phyloP scores from a whole-genome alignment of 1,140 invertebrate species.

The Drosophila nebulosa region DNA sequence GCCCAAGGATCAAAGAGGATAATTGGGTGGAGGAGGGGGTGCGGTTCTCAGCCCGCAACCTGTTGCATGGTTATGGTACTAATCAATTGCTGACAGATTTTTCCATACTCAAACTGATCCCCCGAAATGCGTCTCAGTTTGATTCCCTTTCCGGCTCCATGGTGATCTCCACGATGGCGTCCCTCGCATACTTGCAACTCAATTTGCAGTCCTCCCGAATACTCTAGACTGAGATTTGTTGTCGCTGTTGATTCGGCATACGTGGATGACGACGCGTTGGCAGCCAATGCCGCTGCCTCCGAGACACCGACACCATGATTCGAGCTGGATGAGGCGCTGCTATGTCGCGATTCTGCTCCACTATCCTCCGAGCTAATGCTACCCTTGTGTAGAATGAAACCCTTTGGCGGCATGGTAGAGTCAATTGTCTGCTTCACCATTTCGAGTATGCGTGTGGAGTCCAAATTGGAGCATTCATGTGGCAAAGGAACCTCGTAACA shows the following conservation, averaged over 20 bases:
- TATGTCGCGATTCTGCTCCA: constrained; percentile 56
- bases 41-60: constrained; percentile 58
- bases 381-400: constrained; percentile 83
- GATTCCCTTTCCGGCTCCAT: constrained; percentile 85
- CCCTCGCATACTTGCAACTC: constrained; percentile 91
- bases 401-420: constrained; percentile 88
- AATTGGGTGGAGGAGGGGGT: not conserved
- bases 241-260: constrained; percentile 63
- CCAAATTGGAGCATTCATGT: constrained; percentile 89
- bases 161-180: constrained; percentile 86
- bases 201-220: constrained; percentile 92
- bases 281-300: not conserved
- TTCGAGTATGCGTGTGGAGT: constrained; percentile 89
- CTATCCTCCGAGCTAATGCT: constrained; percentile 64
- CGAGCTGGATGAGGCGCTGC: constrained; percentile 57
- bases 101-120: constrained; percentile 93
- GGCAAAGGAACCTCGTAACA: constrained; percentile 88
- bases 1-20: not conserved
- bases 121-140: constrained; percentile 95
- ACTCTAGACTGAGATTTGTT: constrained; percentile 87
- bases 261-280: not conserved
- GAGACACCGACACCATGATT: constrained; percentile 40
- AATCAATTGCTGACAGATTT: constrained; percentile 94
- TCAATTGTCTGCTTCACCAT: constrained; percentile 92
- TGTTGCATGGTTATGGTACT: constrained; percentile 90